Base-by-base conservation (phyloP, 2,113 vertebrate genomes). In the Phyllostomus discolor region DNA sequence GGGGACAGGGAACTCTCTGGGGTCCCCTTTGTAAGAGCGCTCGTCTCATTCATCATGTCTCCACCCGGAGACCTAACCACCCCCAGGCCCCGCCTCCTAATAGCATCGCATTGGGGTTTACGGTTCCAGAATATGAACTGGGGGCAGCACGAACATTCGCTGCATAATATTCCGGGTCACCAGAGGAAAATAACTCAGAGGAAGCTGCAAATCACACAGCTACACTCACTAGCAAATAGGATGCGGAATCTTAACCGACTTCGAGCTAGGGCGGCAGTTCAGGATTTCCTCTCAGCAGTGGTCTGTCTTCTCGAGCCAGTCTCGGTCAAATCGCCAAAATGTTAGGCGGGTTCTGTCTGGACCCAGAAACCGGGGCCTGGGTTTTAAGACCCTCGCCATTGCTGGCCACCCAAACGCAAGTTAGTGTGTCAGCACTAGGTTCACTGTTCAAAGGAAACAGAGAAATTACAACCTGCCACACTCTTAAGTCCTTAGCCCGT, bases 391-490 rank as follows among this genome's bases (percentile, higher is more conserved):
- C 35, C n/a, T 41, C 48, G 1, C 26, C 24, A 5, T 38, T 3
- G 2, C 43, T 17, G 73, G 38, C 15, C 79, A 0, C 7, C 43
- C 43, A 8, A 4, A 11, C 0, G 7, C 31, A 70, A 48, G 33
- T 1, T 1, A 4, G 1, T 24, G 15, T 14, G 9, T 33, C 75
- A 2, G 22, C 1, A 0, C 52, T 10, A 0, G 0, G 4, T 31
- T 12, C 20, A 46, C 3, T 24, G 0, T 17, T 7, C n/a, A 54
- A 43, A 82, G 78, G 7, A 70, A 33, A 17, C 1, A 0, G 86
- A 52, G 79, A 59, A 19, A 41, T 10, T 7, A n/a, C 38, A 90
- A 10, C 59, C 2, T 15, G 52, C 38, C 24, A 0, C 7, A 1
- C 22, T 69, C 22, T 59, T 28, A 31, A 80, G 84, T 52, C 88